Base-by-base conservation (phyloP, 2,888 invertebrate species). In the Amblyjoppa proteus region DNA sequence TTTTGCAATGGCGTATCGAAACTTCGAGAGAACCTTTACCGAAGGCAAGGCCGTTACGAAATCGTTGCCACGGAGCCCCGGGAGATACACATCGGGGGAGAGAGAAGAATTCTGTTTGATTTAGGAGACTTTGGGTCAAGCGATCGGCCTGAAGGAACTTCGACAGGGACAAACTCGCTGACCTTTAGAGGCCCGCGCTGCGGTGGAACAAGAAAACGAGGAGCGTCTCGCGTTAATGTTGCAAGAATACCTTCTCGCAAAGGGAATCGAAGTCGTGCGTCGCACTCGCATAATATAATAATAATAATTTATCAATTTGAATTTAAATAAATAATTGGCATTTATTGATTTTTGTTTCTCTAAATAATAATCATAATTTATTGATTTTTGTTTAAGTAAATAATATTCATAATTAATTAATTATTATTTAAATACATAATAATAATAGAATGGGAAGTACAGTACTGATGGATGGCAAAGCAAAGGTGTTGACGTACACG, bases 151-250 rank as follows among this genome's bases (percentile, higher is more conserved):
- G 20, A 5, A 53, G 41, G 5, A 73, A 25, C 73, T 56, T 71
- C 11, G 25, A 7, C 34, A 34, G 13, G 16, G 73, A 56, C 73
- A 38, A 5, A 41, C 41, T 13, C 5, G 38, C 38, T 73, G 73
- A 73, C 73, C 73, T 73, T 73, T 73, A 34, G 4, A 41, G 69
- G 69, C 45, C 49, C 49, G 13, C 20, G 16, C 25, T 4, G 13
- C 58, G 58, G 5, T 58, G 13, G 11, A 31, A 71, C 45, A 38
- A 71, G 25, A 31, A 71, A 71, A 71, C 38, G 20, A 58, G 25
- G 28, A 38, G 38, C 53, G 45, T 71, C 20, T 5, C n/a, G 53
- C 38, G n/a, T 31, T 28, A 38, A 38, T 38, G 20, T 38, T 38
- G 20, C 56, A 38, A 34, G 5, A 53, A 56, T n/a, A 13, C 58